Base-by-base conservation (phyloP, 1,140 invertebrate species). In the Rhynchophorus ferrugineus region DNA sequence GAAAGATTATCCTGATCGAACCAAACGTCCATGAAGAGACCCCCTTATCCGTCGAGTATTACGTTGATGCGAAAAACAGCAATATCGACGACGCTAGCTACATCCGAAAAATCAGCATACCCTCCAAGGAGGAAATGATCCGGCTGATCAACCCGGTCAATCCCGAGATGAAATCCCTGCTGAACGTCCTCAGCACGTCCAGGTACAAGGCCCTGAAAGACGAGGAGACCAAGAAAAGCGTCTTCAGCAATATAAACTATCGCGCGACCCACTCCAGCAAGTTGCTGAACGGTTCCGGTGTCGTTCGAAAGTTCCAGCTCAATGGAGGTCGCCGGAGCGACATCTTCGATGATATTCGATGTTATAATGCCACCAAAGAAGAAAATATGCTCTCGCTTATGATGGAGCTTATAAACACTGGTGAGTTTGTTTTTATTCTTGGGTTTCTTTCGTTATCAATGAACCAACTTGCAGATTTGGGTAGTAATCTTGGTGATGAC, bases 61-160 rank as follows among this genome's bases (percentile, higher is more conserved):
- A n/a, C n/a, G n/a, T n/a, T n/a, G n/a, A n/a, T n/a, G n/a, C n/a
- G n/a, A n/a, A n/a, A 6, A 29, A 24, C 47, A 34, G 6, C 6
- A 0, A 0, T n/a, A 11, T 34, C 18, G 6, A 42, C 21, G n/a
- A n/a, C n/a, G n/a, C n/a, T n/a, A n/a, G n/a, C n/a, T n/a, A n/a
- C n/a, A n/a, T 54, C 14, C 38, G 41, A 13, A 44, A 60, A 14
- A 43, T 44, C 17, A 43, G 46, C 33, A 46, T 53, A 16, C 56
- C 60, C 14, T 13, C 44, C 0, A 62, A 55, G 57, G 48, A 60
- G 18, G 29, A 61, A 35, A 18, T 65, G 22, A 39, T 54, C n/a
- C 37, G 44, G 36, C 34, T 64, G 3, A 64, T 65, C 13, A 54
- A 60, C n/a, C 60, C 60, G 3, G 51, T 58, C 17, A 57, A 53